Conservation (phyloP, 2,888 invertebrate species). For the Buathra laborator region DNA sequence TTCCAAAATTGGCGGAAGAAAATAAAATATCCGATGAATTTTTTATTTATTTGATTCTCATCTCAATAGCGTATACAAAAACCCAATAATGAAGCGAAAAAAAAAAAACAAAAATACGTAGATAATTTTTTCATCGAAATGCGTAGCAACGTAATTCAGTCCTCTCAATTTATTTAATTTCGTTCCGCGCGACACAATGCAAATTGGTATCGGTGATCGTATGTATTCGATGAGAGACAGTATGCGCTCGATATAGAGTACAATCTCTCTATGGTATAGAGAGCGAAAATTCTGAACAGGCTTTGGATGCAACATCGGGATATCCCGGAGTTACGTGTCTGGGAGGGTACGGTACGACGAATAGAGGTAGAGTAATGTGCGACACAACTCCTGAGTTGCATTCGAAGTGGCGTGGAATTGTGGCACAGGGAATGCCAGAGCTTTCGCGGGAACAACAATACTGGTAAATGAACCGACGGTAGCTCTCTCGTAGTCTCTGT, state of each 20-base stretch:
- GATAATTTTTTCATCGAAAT: neutral
- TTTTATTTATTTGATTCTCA: neutral
- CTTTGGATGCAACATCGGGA: slow-evolving; percentile 15
- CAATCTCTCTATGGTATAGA: neutral
- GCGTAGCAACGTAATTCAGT: neutral
- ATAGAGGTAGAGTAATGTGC: neutral
- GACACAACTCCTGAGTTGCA: slow-evolving; percentile 65
- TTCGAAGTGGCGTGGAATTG: slow-evolving; percentile 68
- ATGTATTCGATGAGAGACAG: neutral
- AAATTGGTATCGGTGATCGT: neutral
- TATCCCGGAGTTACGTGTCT: slow-evolving; percentile 4
- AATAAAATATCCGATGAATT: neutral
- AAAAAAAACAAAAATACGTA: neutral
- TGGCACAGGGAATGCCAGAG: slow-evolving; percentile 40
- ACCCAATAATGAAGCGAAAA: neutral
- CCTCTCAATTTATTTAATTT: neutral
- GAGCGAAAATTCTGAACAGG: neutral
- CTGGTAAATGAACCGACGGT: slow-evolving; percentile 82
- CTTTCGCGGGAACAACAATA: slow-evolving; percentile 78
- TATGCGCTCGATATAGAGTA: neutral
- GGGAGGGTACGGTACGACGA: neutral
- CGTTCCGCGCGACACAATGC: neutral
- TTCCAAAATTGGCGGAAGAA: no score
- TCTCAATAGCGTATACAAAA: no score
- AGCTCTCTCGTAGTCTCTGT: slow-evolving; percentile 70